These are phyloP conservation scores for Uloborus diversus DNA, from an alignment of 1,140 invertebrate species.

Conservation along the genomic window DNA sequence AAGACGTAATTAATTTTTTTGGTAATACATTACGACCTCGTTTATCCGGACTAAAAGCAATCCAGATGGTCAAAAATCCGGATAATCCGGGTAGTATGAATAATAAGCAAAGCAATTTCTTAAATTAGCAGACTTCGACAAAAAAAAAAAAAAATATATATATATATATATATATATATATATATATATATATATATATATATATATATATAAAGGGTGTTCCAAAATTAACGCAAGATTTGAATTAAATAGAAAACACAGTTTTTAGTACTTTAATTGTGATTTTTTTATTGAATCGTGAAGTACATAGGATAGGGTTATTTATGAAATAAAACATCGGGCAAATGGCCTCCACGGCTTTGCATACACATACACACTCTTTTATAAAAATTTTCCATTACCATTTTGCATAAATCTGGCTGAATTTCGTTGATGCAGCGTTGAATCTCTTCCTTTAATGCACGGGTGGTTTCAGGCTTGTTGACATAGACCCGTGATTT, in stretches of 20 bases:
- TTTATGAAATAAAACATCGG: not conserved
- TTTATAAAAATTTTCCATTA: not conserved
- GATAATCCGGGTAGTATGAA: too few species aligned
- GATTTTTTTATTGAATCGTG: not conserved
- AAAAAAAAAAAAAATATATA: too few species aligned
- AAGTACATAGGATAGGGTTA: constrained; percentile 4
- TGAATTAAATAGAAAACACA: constrained; percentile 2
- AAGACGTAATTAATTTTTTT: too few species aligned
- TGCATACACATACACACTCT: not conserved
- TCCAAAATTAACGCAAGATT: not conserved
- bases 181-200: too few species aligned
- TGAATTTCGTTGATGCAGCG: not conserved
- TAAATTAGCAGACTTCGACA: too few species aligned
- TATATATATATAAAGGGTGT: not conserved
- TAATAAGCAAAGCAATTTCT: too few species aligned
- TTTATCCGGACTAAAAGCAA: too few species aligned
- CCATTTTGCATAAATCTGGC: not conserved
- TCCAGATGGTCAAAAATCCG: too few species aligned
- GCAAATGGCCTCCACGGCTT: not conserved
- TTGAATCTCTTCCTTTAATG: not conserved
- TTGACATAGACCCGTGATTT: not conserved
- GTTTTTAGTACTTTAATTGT: not conserved
- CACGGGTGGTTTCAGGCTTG: not conserved
- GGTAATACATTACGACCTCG: too few species aligned
- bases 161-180: too few species aligned